Evolutionary conservation across 2,888 invertebrate species (phyloP), one percentile per base, ranked within the genome.

Genomic region (Oeneis ivallda): DNA sequence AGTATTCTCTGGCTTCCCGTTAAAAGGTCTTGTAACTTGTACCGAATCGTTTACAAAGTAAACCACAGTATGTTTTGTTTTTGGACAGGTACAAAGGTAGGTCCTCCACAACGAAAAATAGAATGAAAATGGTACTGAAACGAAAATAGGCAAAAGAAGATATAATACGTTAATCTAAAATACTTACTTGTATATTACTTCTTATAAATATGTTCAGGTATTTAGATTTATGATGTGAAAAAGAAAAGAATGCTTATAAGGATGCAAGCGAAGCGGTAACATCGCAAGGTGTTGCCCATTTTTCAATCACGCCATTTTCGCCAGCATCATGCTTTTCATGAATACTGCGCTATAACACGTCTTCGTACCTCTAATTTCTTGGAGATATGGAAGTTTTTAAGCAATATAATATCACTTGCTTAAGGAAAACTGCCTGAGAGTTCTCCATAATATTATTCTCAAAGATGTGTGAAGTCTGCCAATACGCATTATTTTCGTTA

Each of bases 241-340:
- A 77, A 76, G 75, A 77, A 73, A 71, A 75, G 80, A 81, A 79
- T 11, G 17, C 43, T 13, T 43, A 11, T 26, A 45, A n/a, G 26
- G n/a, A 58, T 32, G 32, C n/a, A n/a, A n/a, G 70, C 76, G 62
- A 62, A 47, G 62, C 62, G 62, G 67, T 63, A 68, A 79, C 77
- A 76, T 75, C 78, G 80, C 85, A 84, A 86, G 85, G 83, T 85
- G 85, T 79, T 80, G 75, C 79, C 79, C 83, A 87, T 88, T 87
- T 85, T 81, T 86, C 86, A 83, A 83, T 80, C 75, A 81, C 80
- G 82, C 79, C 75, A 76, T 80, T 81, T 81, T 75, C 73, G 75
- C 76, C 72, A 72, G 83, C 75, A 83, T 82, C 80, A 83, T 81
- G 84, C 79, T 76, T 71, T 9, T 58, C 26, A 26, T 26, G 26